Evolutionary conservation across 1,140 invertebrate species (phyloP), one percentile per base, ranked within the genome.

Genomic region (Drosophila carrolli): DNA sequence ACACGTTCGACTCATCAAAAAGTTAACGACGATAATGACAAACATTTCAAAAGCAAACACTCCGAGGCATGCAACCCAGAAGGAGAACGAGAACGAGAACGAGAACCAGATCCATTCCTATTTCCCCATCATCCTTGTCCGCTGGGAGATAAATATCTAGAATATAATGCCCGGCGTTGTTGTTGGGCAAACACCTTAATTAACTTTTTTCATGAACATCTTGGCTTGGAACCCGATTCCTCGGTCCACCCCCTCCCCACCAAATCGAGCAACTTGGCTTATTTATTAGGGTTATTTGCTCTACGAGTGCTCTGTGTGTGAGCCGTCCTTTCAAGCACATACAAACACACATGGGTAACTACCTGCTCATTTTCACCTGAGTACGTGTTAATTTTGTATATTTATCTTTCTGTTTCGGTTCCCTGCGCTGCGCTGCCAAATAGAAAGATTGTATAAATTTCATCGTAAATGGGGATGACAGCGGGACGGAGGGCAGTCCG

Each of bases 21-120:
- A 89, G 84, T 89, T 89, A 89, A 89, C 84, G 84, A 81, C 55
- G 81, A 86, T 89, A 89, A 89, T 90, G 84, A 89, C 84, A 89
- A 89, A 90, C 80, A 89, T 89, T 89, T 89, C 71, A 86, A 89
- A 86, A 68, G 84, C 79, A 86, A 88, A 86, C 83, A 88, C 83
- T 75, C 58, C 44, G 43, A 51, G 76, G 61, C 60, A 79, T 55
- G 54, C 67, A 74, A 74, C 66, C 43, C 59, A 47, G 67, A 66
- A 55, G 35, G 29, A 32, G 29, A 66, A 55, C 40, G 29, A 32
- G 29, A 32, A 32, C 44, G 44, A 53, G 53, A 80, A 58, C 75
- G n/a, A n/a, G n/a, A n/a, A n/a, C n/a, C 51, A 74, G 68, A 55
- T 65, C 51, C 55, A 38, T 19, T 11, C 29, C 40, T 41, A 51